Evolutionary conservation across 1,140 invertebrate genomes (phyloP), one percentile per base, ranked within the genome.

Genomic region (Ceratitis capitata): DNA sequence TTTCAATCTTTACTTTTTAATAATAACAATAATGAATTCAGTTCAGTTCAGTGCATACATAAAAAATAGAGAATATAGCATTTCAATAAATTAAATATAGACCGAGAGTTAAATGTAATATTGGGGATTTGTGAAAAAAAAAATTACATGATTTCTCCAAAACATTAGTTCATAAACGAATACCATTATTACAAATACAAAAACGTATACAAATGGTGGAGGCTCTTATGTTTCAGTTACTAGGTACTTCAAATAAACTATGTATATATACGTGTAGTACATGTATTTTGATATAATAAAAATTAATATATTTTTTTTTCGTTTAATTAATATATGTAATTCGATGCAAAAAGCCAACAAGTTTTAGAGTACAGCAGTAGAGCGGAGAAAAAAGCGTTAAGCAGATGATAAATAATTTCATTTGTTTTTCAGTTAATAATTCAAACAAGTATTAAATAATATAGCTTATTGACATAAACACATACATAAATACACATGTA

Each of bases 141-240:
- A n/a, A n/a, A n/a, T n/a, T n/a, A n/a, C n/a, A n/a, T n/a, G n/a
- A n/a, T 32, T 4, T 32, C 58, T 19, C 29, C 29, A 26, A 14
- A 26, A 19, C 1, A 32, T 64, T 64, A 23, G 58, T 64, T 9
- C 14, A 2, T 32, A 26, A 26, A 10, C 19, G 51, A n/a, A n/a
- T 56, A 23, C 51, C 9, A 56, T n/a, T 53, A 14, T n/a, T 56
- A 64, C 12, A 16, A 64, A 14, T 29, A 29, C 61, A 45, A 78
- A 78, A 78, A 78, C 69, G 19, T n/a, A 19, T 12, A 78, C 69
- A 78, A 78, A 78, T 78, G 69, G 69, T 78, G 69, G 69, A 78
- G 69, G 69, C 69, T 78, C 69, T 78, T 78, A n/a, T n/a, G n/a
- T 78, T 42, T 45, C 29, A 35, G 51, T 56, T 14, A n/a, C n/a